These are phyloP conservation scores for Phenganax marumi DNA, from an alignment of 92 coral and sea anemone genomes.

Conservation along the genomic window DNA sequence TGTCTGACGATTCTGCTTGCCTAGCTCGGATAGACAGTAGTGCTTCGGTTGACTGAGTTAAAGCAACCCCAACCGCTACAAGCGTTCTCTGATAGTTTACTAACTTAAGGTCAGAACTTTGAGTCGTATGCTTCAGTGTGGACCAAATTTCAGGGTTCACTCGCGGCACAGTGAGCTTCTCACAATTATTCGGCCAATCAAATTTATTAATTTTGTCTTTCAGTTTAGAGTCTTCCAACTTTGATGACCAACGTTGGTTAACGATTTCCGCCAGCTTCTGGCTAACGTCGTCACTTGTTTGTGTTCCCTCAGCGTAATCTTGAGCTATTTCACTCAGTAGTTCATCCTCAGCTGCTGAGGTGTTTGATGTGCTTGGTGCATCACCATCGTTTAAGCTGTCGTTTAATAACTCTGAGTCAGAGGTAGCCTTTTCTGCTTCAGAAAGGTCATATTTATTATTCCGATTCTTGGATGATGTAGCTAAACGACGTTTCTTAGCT, in stretches of 20 bases:
- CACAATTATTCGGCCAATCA: conserved; percentile 42
- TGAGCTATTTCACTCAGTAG: conserved; percentile 43
- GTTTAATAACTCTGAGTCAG: conserved; percentile 44
- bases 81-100: conserved; percentile 29
- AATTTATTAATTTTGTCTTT: conserved; percentile 33
- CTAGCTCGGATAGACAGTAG: background rate
- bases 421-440: background rate
- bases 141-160: conserved; percentile 48
- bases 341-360: conserved; percentile 7
- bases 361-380: background rate
- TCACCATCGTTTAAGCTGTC: background rate
- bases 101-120: conserved; percentile 15
- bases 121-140: background rate
- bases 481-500: too few species aligned
- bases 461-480: too few species aligned
- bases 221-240: conserved; percentile 44
- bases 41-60: conserved; percentile 9
- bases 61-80: background rate
- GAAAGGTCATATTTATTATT: too few species aligned
- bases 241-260: conserved; percentile 48
- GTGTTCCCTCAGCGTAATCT: conserved; percentile 31
- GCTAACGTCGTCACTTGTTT: conserved; percentile 27
- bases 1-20: too few species aligned
- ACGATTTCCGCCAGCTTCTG: conserved; percentile 48
- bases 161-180: conserved; percentile 26